These are phyloP conservation scores for Dasypogon diadema DNA, from an alignment of 2,888 invertebrate species.

Conservation along the genomic window DNA sequence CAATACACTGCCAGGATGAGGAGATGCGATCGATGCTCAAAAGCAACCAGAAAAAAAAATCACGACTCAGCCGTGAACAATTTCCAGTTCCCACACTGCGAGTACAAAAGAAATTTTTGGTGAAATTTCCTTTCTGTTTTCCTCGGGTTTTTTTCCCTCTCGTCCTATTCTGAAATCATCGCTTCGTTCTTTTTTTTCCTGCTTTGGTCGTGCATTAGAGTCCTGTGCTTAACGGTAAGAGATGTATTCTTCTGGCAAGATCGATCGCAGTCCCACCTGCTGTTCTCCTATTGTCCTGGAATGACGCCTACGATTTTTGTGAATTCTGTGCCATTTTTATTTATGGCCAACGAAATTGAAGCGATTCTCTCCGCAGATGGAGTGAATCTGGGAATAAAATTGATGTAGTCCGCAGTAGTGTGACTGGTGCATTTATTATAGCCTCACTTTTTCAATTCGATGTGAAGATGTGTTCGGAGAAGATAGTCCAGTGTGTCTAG, in stretches of 20 bases:
- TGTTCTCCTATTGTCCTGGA: conserved; percentile 25
- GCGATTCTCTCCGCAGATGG: conserved; percentile 31
- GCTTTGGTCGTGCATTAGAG: neutral
- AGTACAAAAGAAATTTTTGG: conserved; percentile 46
- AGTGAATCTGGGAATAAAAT: neutral
- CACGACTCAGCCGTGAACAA: conserved; percentile 16
- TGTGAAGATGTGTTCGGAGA: too few species aligned
- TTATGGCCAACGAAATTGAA: conserved; percentile 16
- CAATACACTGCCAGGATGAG: conserved; percentile 14
- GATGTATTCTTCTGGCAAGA: conserved; percentile 28
- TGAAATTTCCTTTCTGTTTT: conserved; percentile 31
- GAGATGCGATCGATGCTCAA: neutral
- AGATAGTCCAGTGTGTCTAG: too few species aligned
- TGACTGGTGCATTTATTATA: conserved; percentile 26
- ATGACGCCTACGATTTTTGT: conserved; percentile 48
- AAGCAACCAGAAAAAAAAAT: conserved; percentile 11
- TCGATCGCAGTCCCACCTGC: conserved; percentile 43
- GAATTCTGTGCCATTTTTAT: conserved; percentile 42
- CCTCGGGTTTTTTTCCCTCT: conserved; percentile 14
- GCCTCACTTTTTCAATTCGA: too few species aligned
- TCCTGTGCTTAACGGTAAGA: conserved; percentile 3
- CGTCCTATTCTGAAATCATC: neutral
- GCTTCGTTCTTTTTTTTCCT: neutral
- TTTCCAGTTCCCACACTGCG: conserved; percentile 43
- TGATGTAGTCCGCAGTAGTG: too few species aligned